Evolutionary conservation across 2,113 vertebrate genomes (phyloP), one percentile per base, ranked within the genome.

Genomic region (Delphinus delphis): DNA sequence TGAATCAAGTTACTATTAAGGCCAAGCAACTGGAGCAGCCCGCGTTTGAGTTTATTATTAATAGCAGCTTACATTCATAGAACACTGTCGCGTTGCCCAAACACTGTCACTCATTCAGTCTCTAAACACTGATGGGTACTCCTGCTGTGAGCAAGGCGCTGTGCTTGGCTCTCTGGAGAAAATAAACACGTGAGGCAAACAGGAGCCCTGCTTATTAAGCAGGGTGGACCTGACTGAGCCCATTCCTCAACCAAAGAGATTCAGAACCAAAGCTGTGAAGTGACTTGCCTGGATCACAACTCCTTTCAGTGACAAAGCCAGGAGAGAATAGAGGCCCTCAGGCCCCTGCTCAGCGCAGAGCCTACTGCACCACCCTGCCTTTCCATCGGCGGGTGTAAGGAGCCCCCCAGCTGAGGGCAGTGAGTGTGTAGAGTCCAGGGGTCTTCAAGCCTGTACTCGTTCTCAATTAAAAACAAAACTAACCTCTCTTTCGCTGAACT

Each of bases 11-110:
- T 88, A 96, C 77, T 80, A 83, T 85, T 93, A 86, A 93, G 79
- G 33, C 88, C 73, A 82, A 96, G 92, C 0, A 0, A 95, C 33
- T n/a, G 38, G 63, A 86, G 92, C 82, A 94, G 95, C 63, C 18
- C 2, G 83, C 77, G 93, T 94, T 91, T 96, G 91, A 95, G 95
- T 97, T 97, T 90, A 88, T 97, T 91, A 97, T 92, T 95, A 95
- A 88, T 76, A 95, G 90, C 81, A 94, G 95, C 77, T 68, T 74
- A 94, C 68, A 80, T 95, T 91, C 85, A 68, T 33, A 53, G 83
- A 91, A 85, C 68, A 79, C 47, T 15, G 84, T 93, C 77, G 73
- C 55, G 4, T 93, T 90, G 95, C 50, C 63, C 76, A 96, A 95
- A 85, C 25, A 41, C 65, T 81, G 94, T 55, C 58, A 93, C 65